Evolutionary conservation across 2,113 vertebrate genomes (phyloP).

Genomic region (Sceloporus tristichus): DNA sequence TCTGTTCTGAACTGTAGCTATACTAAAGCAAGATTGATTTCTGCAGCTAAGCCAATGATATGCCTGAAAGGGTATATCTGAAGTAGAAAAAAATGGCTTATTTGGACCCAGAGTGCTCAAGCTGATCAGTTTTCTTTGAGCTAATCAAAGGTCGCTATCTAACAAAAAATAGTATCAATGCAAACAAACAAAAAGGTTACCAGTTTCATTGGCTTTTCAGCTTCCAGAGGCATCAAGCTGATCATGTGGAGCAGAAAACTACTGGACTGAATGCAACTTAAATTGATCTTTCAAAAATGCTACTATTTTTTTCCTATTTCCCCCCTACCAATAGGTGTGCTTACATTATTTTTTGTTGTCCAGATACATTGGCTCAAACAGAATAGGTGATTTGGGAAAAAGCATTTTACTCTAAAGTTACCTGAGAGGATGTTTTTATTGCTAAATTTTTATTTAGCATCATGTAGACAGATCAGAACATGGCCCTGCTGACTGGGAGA

Average conservation of each 20-base stretch:
- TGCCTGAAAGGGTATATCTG: not conserved
- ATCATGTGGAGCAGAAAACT: not conserved
- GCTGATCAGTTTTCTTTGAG: not conserved
- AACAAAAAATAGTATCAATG: too few relatives aligned
- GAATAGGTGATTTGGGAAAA: not conserved
- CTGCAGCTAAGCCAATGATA: not conserved
- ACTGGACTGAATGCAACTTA: not conserved
- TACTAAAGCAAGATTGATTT: not conserved
- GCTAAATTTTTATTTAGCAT: not conserved
- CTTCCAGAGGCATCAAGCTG: too few relatives aligned
- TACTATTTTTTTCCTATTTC: too few relatives aligned
- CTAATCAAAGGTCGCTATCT: not conserved
- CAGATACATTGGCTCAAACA: not conserved
- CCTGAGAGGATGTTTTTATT: not conserved
- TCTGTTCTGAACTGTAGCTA: slow-evolving; percentile 3
- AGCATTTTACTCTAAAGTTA: not conserved
- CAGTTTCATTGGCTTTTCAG: not conserved
- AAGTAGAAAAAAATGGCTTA: not conserved
- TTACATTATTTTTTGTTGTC: not conserved
- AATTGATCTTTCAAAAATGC: not conserved
- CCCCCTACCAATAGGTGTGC: not conserved
- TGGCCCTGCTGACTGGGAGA: too few relatives aligned
- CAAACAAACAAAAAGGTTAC: too few relatives aligned
- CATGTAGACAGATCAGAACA: not conserved
- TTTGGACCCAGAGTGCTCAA: not conserved